These are phyloP conservation scores for Perognathus longimembris DNA, from an alignment of 2,113 vertebrate species.

Conservation along the genomic window DNA sequence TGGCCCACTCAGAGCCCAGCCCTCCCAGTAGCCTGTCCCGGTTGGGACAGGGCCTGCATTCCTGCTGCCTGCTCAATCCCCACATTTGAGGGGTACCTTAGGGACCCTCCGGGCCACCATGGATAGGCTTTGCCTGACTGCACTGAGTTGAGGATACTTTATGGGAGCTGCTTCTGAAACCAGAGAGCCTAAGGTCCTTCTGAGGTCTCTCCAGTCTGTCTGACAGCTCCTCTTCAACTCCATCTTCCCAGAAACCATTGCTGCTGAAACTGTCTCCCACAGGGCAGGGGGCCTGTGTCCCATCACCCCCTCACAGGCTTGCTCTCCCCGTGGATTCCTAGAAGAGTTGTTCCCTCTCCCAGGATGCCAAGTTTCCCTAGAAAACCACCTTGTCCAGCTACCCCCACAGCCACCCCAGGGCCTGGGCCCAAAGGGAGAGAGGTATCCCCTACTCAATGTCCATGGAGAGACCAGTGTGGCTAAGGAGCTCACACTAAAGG, in stretches of 20 bases:
- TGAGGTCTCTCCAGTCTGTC: neutral
- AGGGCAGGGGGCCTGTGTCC: rapidly evolving
- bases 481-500: neutral
- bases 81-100: neutral
- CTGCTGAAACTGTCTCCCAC: neutral
- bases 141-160: neutral
- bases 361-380: neutral
- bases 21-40: neutral
- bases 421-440: neutral
- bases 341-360: neutral
- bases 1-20: neutral
- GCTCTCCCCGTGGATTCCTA: neutral
- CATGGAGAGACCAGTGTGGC: neutral
- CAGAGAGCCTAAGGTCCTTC: neutral
- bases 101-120: neutral
- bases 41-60: slow-evolving; percentile 50
- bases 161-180: neutral
- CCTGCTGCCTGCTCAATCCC: slow-evolving; percentile 16
- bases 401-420: neutral
- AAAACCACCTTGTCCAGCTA: neutral
- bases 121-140: neutral
- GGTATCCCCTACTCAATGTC: neutral
- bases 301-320: no score
- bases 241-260: neutral
- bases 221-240: neutral